phyloP scores from a whole-genome alignment of 2,888 invertebrate species.

The Acleris laterana region DNA sequence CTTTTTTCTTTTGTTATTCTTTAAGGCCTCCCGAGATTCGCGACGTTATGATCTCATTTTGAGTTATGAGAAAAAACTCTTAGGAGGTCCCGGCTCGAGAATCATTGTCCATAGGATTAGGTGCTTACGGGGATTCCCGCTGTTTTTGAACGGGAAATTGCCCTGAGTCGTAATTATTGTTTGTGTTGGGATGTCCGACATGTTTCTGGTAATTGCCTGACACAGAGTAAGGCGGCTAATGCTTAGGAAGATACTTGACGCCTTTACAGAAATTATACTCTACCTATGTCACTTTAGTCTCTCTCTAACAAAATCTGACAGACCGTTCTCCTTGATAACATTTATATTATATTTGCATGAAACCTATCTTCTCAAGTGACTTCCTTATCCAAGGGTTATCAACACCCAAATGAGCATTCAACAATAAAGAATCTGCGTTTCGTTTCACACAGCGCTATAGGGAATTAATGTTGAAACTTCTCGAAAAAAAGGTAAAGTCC shows the following conservation, averaged over 20 bases:
- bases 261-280: not conserved
- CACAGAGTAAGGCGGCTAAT: conserved; percentile 11
- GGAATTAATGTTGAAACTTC: conserved; percentile 18
- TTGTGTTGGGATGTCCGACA: conserved; percentile 26
- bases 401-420: no score
- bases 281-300: not conserved
- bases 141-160: conserved; percentile 39
- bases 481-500: conserved; percentile 44
- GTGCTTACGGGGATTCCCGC: conserved; percentile 57
- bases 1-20: conserved; percentile 81
- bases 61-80: conserved; percentile 82
- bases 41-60: conserved; percentile 83
- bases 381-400: not conserved
- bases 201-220: conserved; percentile 31
- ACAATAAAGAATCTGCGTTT: not conserved
- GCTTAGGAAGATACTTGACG: conserved; percentile 1
- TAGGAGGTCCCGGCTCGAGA: conserved; percentile 69
- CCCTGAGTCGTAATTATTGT: conserved; percentile 33
- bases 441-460: conserved; percentile 2
- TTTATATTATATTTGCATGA: no score
- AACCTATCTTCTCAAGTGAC: not conserved
- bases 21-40: conserved; percentile 76
- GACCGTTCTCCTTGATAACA: not conserved
- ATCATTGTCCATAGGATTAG: conserved; percentile 78
- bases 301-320: not conserved